Percentiles rank a stretch among this genome's conserved stretches.
Evolutionary conservation across 2,888 invertebrate genomes (phyloP).

Genomic region (Drosophila mayaguana): DNA sequence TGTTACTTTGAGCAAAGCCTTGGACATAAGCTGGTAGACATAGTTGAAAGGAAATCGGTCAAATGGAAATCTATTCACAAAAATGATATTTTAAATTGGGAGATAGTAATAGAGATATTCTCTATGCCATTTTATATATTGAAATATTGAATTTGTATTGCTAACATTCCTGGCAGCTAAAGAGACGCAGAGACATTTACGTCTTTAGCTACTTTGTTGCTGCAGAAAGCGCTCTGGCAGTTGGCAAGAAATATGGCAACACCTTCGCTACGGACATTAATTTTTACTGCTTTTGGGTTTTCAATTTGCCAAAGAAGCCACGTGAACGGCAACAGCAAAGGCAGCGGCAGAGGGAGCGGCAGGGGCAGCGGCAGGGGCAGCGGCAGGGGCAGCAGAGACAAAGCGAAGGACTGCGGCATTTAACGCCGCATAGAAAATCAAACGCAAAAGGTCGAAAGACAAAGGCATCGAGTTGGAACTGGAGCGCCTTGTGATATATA

Average conservation of each 20-base stretch:
- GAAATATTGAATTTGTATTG: slow-evolving; percentile 2
- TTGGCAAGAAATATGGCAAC: slow-evolving; percentile 58
- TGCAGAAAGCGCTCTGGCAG: slow-evolving; percentile 24
- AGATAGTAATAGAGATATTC: background rate
- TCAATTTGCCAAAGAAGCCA: slow-evolving; percentile 68
- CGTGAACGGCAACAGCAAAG: slow-evolving; percentile 46
- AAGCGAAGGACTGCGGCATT: slow-evolving; percentile 48
- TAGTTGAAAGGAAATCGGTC: background rate
- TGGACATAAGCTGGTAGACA: background rate
- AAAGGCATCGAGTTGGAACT: slow-evolving; percentile 39
- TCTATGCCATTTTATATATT: background rate
- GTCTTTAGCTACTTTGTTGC: slow-evolving; percentile 1
- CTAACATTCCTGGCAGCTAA: background rate
- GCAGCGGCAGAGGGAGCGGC: background rate
- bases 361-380: background rate
- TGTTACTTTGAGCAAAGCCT: background rate
- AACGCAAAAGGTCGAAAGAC: slow-evolving; percentile 70
- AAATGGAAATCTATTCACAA: background rate
- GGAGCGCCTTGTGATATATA: slow-evolving; percentile 55
- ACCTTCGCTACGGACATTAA: slow-evolving; percentile 76
- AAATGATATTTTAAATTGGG: background rate
- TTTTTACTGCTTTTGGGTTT: slow-evolving; percentile 75
- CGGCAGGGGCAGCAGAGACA: background rate
- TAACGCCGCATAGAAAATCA: slow-evolving; percentile 76
- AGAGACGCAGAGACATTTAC: background rate